Evolutionary conservation across 1,140 invertebrate species (phyloP).

Genomic region (Varroa destructor): DNA sequence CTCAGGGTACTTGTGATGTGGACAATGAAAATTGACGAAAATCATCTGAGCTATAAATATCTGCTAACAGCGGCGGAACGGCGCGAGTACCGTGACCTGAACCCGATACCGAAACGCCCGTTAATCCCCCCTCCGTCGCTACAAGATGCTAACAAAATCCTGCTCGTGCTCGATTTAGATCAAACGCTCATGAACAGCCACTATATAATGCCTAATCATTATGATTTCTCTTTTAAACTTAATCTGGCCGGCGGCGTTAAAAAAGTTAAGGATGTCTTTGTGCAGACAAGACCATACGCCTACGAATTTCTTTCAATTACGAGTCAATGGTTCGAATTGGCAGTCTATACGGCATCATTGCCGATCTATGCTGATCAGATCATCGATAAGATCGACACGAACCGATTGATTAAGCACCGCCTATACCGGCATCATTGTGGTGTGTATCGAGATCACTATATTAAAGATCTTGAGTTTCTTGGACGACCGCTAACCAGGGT

Average conservation of each 20-base stretch:
- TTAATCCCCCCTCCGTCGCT: background rate
- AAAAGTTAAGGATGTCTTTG: slow-evolving; percentile 1
- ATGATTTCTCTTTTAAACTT: slow-evolving; percentile 6
- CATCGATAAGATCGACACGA: slow-evolving; percentile 12
- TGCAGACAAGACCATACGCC: background rate
- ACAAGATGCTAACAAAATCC: slow-evolving; percentile 14
- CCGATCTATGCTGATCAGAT: slow-evolving; percentile 18
- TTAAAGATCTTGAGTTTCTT: slow-evolving; percentile 26
- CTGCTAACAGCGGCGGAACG: background rate
- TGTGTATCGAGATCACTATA: slow-evolving; percentile 6
- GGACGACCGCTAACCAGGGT: slow-evolving; percentile 9
- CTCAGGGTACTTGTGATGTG: background rate
- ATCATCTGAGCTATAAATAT: slow-evolving; percentile 21
- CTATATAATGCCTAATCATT: background rate
- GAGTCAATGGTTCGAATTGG: slow-evolving; percentile 13
- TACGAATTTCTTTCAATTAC: slow-evolving; percentile 1
- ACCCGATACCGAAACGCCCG: background rate
- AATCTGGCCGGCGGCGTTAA: background rate
- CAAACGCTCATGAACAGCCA: slow-evolving; percentile 6
- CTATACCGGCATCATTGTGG: slow-evolving; percentile 21
- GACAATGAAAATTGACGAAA: slow-evolving; percentile 18
- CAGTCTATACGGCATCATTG: slow-evolving; percentile 8
- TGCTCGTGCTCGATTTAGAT: slow-evolving; percentile 19
- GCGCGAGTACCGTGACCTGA: slow-evolving; percentile 5
- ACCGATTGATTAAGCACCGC: background rate